These are phyloP conservation scores for Tigriopus californicus DNA, from an alignment of 2,888 invertebrate genomes.

Conservation along the genomic window DNA sequence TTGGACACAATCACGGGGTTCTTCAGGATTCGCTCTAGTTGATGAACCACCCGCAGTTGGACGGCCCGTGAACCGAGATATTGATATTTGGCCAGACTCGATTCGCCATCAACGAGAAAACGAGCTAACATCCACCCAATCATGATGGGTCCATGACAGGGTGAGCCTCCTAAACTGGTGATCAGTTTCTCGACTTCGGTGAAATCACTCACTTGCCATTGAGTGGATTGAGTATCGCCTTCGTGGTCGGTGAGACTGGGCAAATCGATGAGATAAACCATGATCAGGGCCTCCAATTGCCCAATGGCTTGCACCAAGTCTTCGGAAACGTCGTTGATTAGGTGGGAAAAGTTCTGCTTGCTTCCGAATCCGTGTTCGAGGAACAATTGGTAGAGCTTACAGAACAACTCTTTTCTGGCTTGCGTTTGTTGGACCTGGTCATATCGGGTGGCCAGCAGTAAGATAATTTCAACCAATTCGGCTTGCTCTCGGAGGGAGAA, in stretches of 20 bases:
- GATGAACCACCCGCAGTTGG: constrained; percentile 9
- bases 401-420: background rate
- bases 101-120: background rate
- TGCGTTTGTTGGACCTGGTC: no score
- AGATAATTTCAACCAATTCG: background rate
- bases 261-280: constrained; percentile 3
- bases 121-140: constrained; percentile 1
- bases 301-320: background rate
- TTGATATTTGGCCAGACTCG: background rate
- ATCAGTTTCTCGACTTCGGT: background rate
- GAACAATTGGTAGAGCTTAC: background rate
- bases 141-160: constrained; percentile 7
- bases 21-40: background rate
- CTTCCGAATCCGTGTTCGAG: background rate
- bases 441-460: background rate
- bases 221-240: background rate
- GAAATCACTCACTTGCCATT: background rate
- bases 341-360: background rate
- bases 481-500: background rate
- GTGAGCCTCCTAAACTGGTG: background rate
- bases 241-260: background rate
- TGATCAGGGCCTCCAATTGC: background rate
- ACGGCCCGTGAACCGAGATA: constrained; percentile 2
- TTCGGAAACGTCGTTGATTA: background rate
- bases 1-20: background rate